Conservation (phyloP, 2,888 invertebrate species). For the Clusia tigrina region DNA sequence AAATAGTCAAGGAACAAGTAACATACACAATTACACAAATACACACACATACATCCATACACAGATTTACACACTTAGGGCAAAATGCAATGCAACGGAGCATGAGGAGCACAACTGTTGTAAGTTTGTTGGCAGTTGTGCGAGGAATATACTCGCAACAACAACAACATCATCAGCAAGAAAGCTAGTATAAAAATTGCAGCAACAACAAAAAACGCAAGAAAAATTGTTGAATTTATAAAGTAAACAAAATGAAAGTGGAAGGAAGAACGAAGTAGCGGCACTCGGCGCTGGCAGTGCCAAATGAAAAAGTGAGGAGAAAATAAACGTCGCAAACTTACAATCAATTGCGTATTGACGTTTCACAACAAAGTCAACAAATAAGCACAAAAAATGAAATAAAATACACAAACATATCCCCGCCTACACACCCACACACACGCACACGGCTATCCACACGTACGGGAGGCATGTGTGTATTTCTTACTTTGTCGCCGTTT, state of each 20-base stretch:
- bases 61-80: too few species aligned
- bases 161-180: too few species aligned
- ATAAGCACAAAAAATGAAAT: conserved; percentile 34
- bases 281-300: background rate
- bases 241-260: conserved; percentile 1
- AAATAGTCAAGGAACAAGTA: conserved; percentile 7
- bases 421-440: conserved; percentile 17
- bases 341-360: conserved; percentile 51
- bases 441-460: conserved; percentile 20
- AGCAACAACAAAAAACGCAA: background rate
- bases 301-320: conserved; percentile 2
- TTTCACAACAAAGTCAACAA: conserved; percentile 53
- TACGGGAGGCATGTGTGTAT: conserved; percentile 7
- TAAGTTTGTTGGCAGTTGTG: background rate
- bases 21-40: too few species aligned
- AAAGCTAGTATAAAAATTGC: background rate
- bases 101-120: background rate
- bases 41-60: too few species aligned
- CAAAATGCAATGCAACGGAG: background rate
- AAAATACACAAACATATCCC: conserved; percentile 27
- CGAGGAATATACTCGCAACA: too few species aligned
- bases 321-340: conserved; percentile 16
- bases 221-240: conserved; percentile 4
- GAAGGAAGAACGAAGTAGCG: background rate
- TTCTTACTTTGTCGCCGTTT: conserved; percentile 52